phyloP scores from a whole-genome alignment of 1,140 invertebrate species.

The Cecropterus lyciades region DNA sequence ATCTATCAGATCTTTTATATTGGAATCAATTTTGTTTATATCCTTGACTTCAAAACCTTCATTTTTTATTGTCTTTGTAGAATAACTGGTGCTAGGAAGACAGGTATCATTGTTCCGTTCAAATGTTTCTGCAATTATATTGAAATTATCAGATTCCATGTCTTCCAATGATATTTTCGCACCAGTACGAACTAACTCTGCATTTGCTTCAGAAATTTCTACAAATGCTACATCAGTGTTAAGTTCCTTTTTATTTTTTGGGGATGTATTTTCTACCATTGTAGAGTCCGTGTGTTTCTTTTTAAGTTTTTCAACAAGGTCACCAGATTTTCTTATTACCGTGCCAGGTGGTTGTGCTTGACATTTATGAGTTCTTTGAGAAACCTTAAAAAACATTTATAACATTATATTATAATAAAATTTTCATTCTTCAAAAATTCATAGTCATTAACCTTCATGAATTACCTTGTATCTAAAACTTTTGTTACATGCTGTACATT shows the following conservation, averaged over 20 bases:
- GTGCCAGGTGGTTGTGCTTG: slow-evolving; percentile 85
- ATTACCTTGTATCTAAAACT: slow-evolving; percentile 93
- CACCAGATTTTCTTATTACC: slow-evolving; percentile 80
- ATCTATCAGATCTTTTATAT: slow-evolving; percentile 66
- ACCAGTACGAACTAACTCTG: slow-evolving; percentile 70
- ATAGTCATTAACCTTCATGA: background rate
- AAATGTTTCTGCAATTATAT: slow-evolving; percentile 61
- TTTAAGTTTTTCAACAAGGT: slow-evolving; percentile 81
- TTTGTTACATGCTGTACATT: slow-evolving; percentile 92
- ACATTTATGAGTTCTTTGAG: slow-evolving; percentile 92
- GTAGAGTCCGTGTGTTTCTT: slow-evolving; percentile 53
- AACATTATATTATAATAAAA: slow-evolving; percentile 11
- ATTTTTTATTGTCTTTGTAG: slow-evolving; percentile 9
- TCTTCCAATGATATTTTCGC: slow-evolving; percentile 77
- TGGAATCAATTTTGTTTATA: slow-evolving; percentile 45
- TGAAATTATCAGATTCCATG: slow-evolving; percentile 76
- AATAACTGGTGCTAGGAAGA: slow-evolving; percentile 30
- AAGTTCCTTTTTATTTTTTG: slow-evolving; percentile 21
- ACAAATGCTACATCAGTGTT: slow-evolving; percentile 43
- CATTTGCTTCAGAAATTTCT: slow-evolving; percentile 71
- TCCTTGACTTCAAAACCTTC: slow-evolving; percentile 36
- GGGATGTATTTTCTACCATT: background rate
- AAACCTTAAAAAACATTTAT: slow-evolving; percentile 84
- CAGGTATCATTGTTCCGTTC: slow-evolving; percentile 37
- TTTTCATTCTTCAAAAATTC: background rate